phyloP scores from a whole-genome alignment of 1,140 invertebrate species.

The Diachasma alloeum region DNA sequence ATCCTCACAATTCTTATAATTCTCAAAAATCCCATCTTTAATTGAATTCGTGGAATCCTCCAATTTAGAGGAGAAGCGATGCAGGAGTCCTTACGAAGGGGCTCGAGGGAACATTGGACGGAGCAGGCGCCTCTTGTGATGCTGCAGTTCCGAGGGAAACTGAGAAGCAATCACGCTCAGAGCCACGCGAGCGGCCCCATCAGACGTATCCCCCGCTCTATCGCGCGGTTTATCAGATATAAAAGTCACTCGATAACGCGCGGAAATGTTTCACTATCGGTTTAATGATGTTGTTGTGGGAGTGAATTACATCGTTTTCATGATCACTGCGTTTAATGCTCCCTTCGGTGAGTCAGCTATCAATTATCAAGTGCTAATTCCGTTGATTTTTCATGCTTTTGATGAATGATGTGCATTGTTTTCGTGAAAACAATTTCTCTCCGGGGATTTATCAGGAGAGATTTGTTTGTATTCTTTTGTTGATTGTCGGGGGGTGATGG shows the following conservation, averaged over 20 bases:
- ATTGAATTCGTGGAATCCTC: no score
- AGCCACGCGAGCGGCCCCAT: conserved; percentile 54
- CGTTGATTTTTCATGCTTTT: no score
- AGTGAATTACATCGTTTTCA: neutral
- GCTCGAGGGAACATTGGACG: neutral
- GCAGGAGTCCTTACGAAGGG: neutral
- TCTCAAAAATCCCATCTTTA: no score
- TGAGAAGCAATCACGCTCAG: conserved; percentile 43
- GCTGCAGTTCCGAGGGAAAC: conserved; percentile 43
- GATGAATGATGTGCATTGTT: no score
- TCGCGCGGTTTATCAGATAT: neutral
- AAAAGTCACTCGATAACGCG: neutral
- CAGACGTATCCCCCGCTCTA: conserved; percentile 37
- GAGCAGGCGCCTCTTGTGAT: conserved; percentile 36
- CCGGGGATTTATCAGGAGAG: no score
- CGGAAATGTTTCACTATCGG: neutral
- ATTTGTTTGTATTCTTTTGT: no score
- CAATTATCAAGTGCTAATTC: no score
- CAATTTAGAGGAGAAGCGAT: no score
- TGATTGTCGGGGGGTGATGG: no score
- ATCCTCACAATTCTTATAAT: no score
- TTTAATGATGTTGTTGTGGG: neutral
- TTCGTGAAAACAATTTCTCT: no score
- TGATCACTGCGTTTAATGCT: neutral
- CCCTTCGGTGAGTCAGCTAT: neutral